Evolutionary conservation across 2,113 vertebrate genomes (phyloP).

Genomic region (Phaethon lepturus): DNA sequence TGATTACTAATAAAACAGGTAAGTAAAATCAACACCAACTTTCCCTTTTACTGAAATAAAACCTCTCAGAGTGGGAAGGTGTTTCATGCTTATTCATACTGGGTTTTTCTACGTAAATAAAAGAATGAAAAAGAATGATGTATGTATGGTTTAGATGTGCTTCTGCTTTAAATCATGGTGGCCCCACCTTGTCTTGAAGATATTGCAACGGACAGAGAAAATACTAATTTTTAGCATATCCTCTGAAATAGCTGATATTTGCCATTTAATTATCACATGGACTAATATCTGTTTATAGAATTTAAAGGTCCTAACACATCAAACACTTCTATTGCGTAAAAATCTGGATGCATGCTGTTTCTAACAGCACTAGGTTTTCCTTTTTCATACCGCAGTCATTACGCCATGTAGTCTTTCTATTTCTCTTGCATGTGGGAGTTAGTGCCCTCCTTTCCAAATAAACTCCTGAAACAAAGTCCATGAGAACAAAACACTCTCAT

Average conservation of each 20-base stretch:
- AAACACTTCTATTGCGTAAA: neutral
- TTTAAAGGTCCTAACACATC: neutral
- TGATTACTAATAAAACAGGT: neutral
- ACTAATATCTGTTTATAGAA: neutral
- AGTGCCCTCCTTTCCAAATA: neutral
- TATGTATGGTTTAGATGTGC: neutral
- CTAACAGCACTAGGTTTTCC: neutral
- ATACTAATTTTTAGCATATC: neutral
- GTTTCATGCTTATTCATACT: neutral
- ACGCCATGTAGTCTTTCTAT: neutral
- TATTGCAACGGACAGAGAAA: neutral
- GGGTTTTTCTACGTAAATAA: rapidly evolving
- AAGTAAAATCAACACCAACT: neutral
- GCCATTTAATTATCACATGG: neutral
- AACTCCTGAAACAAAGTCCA: neutral
- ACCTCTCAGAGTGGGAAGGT: neutral
- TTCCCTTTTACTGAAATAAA: neutral
- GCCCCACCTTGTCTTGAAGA: neutral
- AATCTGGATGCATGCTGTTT: neutral
- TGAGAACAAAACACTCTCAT: neutral
- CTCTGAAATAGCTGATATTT: neutral
- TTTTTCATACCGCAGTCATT: neutral
- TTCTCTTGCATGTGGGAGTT: neutral
- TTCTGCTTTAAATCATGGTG: neutral
- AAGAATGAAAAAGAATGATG: neutral